These are phyloP conservation scores for Drosophila pseudoobscura DNA, from an alignment of 1,140 invertebrate species.

Conservation along the genomic window DNA sequence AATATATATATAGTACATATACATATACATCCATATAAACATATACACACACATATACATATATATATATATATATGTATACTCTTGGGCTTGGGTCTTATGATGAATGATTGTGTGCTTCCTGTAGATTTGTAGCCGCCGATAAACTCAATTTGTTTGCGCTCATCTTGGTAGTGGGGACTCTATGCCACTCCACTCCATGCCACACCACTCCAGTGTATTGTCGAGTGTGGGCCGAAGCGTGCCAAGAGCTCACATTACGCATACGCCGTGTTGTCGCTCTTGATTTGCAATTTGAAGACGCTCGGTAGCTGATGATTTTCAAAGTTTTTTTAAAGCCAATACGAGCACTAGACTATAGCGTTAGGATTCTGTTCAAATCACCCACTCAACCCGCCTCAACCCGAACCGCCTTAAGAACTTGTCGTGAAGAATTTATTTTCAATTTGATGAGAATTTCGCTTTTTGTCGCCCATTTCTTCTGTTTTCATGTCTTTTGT, in stretches of 20 bases:
- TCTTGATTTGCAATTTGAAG: conserved; percentile 30
- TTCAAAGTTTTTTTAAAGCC: conserved; percentile 61
- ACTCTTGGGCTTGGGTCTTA: conserved; percentile 47
- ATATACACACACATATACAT: too few species aligned
- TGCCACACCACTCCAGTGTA: not conserved
- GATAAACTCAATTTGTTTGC: conserved; percentile 78
- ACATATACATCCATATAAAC: too few species aligned
- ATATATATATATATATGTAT: not conserved
- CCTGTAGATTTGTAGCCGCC: conserved; percentile 70
- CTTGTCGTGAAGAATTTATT: conserved; percentile 54
- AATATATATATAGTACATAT: not conserved
- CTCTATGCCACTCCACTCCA: too few species aligned
- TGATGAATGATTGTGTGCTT: conserved; percentile 75
- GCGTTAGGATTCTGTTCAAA: too few species aligned
- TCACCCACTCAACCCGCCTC: too few species aligned
- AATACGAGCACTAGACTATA: conserved; percentile 26
- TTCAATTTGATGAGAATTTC: conserved; percentile 55
- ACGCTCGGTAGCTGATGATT: conserved; percentile 34
- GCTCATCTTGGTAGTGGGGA: conserved; percentile 13
- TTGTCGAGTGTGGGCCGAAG: conserved; percentile 1
- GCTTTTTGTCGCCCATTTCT: conserved; percentile 43
- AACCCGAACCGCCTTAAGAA: conserved; percentile 11
- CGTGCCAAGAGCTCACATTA: conserved; percentile 51
- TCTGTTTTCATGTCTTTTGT: conserved; percentile 41
- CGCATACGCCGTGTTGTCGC: conserved; percentile 59